phyloP scores from a whole-genome alignment of 2,888 invertebrate species.

The Ischnus inquisitorius region DNA sequence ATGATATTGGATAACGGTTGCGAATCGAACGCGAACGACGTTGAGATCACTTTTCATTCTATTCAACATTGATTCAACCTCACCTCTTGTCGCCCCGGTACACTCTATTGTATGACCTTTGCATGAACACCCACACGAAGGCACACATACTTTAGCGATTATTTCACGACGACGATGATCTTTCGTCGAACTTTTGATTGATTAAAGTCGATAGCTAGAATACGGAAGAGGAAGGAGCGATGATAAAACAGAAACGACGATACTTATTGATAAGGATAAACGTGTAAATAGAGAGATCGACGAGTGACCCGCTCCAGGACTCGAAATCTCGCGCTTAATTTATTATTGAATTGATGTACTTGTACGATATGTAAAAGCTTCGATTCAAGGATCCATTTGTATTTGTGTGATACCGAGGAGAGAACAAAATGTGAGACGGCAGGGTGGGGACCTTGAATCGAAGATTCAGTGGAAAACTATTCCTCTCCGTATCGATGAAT shows the following conservation, averaged over 20 bases:
- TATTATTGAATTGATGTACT: conserved; percentile 26
- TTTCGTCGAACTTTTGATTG: conserved; percentile 52
- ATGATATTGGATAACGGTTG: not conserved
- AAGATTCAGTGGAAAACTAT: conserved; percentile 8
- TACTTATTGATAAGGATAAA: conserved; percentile 53
- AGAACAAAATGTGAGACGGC: not conserved
- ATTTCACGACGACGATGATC: conserved; percentile 44
- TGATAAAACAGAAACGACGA: conserved; percentile 32
- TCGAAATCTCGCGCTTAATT: conserved; percentile 46
- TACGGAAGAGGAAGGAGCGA: conserved; percentile 9
- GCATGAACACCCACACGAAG: not conserved
- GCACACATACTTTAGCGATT: conserved; percentile 43
- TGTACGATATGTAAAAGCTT: conserved; percentile 25
- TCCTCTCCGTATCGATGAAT: conserved; percentile 10
- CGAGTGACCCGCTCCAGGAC: conserved; percentile 31
- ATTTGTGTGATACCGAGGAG: not conserved
- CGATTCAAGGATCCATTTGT: conserved; percentile 7
- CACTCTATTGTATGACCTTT: conserved; percentile 6
- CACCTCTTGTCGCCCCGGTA: not conserved
- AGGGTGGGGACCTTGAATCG: not conserved
- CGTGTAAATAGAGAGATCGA: conserved; percentile 53
- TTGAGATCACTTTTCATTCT: not conserved
- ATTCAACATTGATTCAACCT: conserved; percentile 2
- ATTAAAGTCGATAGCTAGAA: conserved; percentile 8
- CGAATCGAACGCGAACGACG: not conserved